Evolutionary conservation across 2,797 vertebrate genomes (phyloP).

Genomic region (Lithobates sylvaticus): DNA sequence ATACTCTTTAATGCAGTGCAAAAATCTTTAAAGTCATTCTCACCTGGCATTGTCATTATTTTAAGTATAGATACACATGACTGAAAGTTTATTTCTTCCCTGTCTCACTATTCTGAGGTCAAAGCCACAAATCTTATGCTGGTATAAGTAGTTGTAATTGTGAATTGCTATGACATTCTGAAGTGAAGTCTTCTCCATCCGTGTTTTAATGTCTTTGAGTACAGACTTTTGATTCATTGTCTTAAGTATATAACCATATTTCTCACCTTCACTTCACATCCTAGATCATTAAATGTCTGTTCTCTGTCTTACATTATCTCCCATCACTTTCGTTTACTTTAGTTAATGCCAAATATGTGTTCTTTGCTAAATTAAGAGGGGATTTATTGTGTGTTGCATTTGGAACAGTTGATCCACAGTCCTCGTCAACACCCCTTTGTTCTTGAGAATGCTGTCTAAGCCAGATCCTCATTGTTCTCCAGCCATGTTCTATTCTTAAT

Average conservation of each 20-base stretch:
- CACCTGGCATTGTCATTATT: neutral
- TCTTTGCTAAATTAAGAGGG: neutral
- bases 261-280: neutral
- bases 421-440: neutral
- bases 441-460: neutral
- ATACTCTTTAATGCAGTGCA: neutral
- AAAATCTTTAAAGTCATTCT: neutral
- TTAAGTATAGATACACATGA: neutral
- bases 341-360: neutral
- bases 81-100: neutral
- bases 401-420: neutral
- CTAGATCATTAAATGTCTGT: neutral
- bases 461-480: neutral
- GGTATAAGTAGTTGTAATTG: neutral
- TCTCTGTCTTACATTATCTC: conserved; percentile 3
- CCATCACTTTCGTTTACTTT: neutral
- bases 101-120: neutral
- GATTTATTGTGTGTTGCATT: neutral
- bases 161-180: neutral
- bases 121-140: neutral
- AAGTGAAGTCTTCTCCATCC: neutral
- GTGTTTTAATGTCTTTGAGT: neutral
- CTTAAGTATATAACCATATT: neutral
- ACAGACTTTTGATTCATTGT: neutral
- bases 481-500: neutral